These are phyloP conservation scores for Keiferia lycopersicella DNA, from an alignment of 2,888 invertebrate genomes.

Conservation along the genomic window DNA sequence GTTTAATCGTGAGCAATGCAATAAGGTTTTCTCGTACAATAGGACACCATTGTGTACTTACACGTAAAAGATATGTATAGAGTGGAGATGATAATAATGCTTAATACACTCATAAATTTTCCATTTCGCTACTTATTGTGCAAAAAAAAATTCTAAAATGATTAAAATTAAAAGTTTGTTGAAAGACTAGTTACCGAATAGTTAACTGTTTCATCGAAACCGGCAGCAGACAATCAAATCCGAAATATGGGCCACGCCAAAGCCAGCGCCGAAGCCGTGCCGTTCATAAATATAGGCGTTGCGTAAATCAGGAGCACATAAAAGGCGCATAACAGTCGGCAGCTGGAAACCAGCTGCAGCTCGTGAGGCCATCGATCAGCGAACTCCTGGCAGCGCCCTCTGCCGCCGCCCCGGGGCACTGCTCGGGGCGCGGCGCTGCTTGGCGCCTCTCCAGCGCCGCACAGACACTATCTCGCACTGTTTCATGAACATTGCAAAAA, in stretches of 20 bases:
- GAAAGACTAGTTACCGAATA: too few relatives aligned
- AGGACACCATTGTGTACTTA: too few relatives aligned
- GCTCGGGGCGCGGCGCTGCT: too few relatives aligned
- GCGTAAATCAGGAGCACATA: constrained; percentile 27
- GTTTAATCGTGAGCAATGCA: constrained; percentile 12
- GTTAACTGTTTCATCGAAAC: too few relatives aligned
- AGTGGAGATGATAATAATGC: too few relatives aligned
- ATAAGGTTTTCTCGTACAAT: not conserved
- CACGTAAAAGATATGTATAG: too few relatives aligned
- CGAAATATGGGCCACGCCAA: not conserved
- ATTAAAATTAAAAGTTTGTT: too few relatives aligned
- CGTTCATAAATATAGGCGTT: constrained; percentile 3
- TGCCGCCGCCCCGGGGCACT: constrained; percentile 28
- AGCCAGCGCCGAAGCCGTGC: not conserved
- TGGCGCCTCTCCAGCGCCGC: constrained; percentile 41
- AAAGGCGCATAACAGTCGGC: constrained; percentile 30
- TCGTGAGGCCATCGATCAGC: constrained; percentile 43
- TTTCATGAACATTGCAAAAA: constrained; percentile 32
- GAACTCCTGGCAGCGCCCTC: constrained; percentile 40
- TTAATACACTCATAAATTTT: too few relatives aligned
- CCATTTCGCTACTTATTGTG: too few relatives aligned
- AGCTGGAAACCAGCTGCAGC: constrained; percentile 39
- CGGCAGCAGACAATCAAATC: not conserved
- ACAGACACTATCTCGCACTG: constrained; percentile 37
- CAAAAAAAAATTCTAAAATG: too few relatives aligned